phyloP scores from a whole-genome alignment of 1,140 invertebrate species.

The Halyomorpha halys region DNA sequence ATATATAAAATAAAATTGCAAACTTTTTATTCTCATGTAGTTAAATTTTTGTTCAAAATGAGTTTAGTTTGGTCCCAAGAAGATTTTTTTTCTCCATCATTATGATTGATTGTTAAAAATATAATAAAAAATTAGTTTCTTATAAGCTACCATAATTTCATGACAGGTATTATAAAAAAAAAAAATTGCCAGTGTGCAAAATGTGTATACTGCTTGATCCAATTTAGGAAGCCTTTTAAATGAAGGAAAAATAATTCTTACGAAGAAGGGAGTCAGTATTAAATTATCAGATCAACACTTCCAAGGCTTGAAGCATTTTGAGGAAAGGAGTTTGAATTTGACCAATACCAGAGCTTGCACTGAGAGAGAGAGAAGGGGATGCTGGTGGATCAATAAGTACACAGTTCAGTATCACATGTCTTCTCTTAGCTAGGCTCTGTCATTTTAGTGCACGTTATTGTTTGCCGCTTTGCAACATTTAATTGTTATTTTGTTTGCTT shows the following conservation, averaged over 20 bases:
- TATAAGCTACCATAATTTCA: too few relatives aligned
- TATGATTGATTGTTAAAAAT: too few relatives aligned
- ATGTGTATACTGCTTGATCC: background rate
- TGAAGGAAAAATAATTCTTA: background rate
- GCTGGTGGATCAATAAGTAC: constrained; percentile 14
- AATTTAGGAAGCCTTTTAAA: background rate
- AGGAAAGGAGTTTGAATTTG: background rate
- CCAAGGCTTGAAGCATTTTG: background rate
- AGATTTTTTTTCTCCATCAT: too few relatives aligned
- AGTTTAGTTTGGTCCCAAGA: too few relatives aligned
- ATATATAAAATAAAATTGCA: too few relatives aligned
- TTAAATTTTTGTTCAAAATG: too few relatives aligned
- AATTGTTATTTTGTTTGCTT: background rate
- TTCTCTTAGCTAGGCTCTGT: background rate
- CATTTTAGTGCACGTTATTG: background rate
- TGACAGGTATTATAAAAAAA: background rate
- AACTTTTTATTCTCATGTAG: too few relatives aligned
- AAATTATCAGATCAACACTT: constrained; percentile 8
- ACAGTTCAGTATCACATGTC: constrained; percentile 2
- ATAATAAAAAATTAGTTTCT: too few relatives aligned
- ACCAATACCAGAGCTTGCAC: too few relatives aligned
- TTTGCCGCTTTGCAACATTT: background rate
- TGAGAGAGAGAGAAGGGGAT: background rate
- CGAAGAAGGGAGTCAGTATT: background rate
- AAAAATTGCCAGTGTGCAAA: background rate